Evolutionary conservation across 2,113 vertebrate genomes (phyloP), one percentile per base, ranked within the genome.

Genomic region (Ictidomys tridecemlineatus): DNA sequence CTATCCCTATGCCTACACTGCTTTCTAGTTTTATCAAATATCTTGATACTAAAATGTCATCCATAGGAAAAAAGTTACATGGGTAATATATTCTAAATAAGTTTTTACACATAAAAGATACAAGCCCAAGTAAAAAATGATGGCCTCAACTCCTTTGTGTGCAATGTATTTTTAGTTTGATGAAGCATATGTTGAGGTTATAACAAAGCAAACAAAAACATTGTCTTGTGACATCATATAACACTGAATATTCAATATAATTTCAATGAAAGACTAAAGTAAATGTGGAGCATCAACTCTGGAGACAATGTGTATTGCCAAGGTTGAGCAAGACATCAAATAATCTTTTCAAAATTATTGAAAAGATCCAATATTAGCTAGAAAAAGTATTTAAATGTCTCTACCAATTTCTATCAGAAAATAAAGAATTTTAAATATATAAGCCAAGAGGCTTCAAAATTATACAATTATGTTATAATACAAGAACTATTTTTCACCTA

Each of bases 261-360:
- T 79, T 90, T 85, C 80, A 94, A 65, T 45, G 12, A 63, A 88
- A 80, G 39, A 92, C 8, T 20, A 80, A 69, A 51, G 26, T 92
- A 77, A 82, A 74, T 78, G n/a, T 53, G 0, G 18, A 79, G 42
- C 79, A 84, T 85, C 79, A 90, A 91, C 58, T 70, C 74, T 39
- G 85, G 17, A 86, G 37, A 53, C 79, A 45, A 94, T 51, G 56
- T 63, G 65, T n/a, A 72, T 11, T 73, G 82, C n/a, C 42, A 93
- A 93, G 87, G 32, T 12, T 77, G 5, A 63, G 28, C 51, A 85
- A 84, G 92, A 96, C 37, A 17, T 84, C 42, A 93, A 96, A 87
- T 91, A 28, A 73, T 83, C 65, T 91, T 82, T 93, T 51, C 56
- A 95, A 65, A 69, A 3, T 91, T 39, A 0, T 58, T 45, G 45